phyloP scores from a whole-genome alignment of 2,113 vertebrate species.

The Pipra filicauda region DNA sequence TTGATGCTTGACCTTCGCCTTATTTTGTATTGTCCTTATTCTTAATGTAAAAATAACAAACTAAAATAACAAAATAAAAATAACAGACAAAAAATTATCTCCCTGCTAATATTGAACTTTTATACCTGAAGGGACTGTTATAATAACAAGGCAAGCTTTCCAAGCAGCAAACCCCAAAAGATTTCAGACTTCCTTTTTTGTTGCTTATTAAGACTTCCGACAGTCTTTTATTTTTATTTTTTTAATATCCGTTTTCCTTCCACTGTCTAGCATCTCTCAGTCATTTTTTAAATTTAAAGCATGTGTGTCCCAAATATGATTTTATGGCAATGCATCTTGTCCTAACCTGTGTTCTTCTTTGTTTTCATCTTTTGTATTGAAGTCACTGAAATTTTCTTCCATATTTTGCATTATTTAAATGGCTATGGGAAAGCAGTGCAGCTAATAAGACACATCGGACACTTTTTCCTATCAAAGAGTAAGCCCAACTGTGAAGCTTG shows the following conservation, averaged over 20 bases:
- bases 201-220: conserved; percentile 2
- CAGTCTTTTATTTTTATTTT: neutral
- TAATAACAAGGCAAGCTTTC: neutral
- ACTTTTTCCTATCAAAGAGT: neutral
- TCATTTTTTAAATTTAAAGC: conserved; percentile 17
- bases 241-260: conserved; percentile 35
- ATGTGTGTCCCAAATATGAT: conserved; percentile 1
- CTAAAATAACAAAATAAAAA: too few species aligned
- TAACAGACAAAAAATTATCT: neutral
- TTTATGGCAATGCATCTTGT: neutral
- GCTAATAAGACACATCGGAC: neutral
- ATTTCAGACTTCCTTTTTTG: neutral
- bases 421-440: neutral
- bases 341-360: neutral
- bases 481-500: neutral
- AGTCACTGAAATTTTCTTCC: neutral
- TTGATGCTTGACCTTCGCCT: neutral
- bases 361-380: neutral
- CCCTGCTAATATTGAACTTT: neutral
- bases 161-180: neutral
- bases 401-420: neutral
- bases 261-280: neutral
- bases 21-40: neutral
- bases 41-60: neutral
- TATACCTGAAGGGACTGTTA: neutral